These are phyloP conservation scores for Dryobotodes eremita DNA, from an alignment of 2,888 invertebrate genomes.

Conservation along the genomic window DNA sequence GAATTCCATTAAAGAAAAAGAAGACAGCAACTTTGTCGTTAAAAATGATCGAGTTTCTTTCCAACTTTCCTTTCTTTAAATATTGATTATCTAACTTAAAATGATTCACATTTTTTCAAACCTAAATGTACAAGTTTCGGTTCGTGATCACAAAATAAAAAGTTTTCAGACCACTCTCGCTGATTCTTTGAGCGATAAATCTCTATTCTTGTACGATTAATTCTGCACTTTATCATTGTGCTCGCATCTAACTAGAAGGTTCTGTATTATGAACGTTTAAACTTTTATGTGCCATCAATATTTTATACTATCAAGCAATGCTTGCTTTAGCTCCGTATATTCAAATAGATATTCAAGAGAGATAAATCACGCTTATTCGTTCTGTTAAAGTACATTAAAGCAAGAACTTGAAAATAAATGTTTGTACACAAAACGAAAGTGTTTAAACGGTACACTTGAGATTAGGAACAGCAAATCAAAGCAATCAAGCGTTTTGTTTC, in stretches of 20 bases:
- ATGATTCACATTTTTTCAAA: constrained; percentile 87
- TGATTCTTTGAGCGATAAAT: constrained; percentile 85
- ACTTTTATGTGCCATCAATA: constrained; percentile 55
- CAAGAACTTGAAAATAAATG: constrained; percentile 22
- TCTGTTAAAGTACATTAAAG: constrained; percentile 15
- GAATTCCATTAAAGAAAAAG: constrained; percentile 70
- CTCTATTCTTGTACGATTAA: constrained; percentile 77
- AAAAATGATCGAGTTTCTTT: constrained; percentile 79
- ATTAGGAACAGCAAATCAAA: constrained; percentile 65
- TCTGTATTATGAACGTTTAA: constrained; percentile 60
- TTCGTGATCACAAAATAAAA: constrained; percentile 86
- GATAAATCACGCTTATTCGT: constrained; percentile 13
- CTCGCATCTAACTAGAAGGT: constrained; percentile 67
- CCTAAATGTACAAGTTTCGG: constrained; percentile 88
- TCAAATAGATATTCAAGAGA: constrained; percentile 22
- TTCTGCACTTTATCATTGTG: constrained; percentile 75
- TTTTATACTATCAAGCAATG: constrained; percentile 42
- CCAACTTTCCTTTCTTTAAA: constrained; percentile 84
- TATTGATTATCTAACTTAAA: constrained; percentile 86
- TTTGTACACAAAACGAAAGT: constrained; percentile 13
- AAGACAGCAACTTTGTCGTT: constrained; percentile 73
- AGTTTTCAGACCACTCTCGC: constrained; percentile 82
- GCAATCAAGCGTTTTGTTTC: constrained; percentile 74
- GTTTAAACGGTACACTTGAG: constrained; percentile 42
- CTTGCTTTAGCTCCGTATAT: constrained; percentile 9